Base-by-base conservation (phyloP, 35 echinoderm and acorn worm genomes). In the Nesometra sesokonis region DNA sequence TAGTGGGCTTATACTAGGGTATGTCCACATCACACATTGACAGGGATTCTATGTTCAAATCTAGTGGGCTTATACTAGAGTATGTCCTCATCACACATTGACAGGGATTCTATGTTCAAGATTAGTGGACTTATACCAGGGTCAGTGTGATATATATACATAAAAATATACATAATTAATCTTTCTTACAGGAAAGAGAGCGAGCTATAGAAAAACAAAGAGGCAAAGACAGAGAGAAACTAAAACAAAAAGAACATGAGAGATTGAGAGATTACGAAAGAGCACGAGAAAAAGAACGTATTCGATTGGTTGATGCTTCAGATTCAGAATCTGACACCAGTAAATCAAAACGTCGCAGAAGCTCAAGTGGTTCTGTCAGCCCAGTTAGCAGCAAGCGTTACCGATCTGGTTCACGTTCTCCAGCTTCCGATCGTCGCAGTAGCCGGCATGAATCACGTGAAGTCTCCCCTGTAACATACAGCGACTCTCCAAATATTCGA, bases 251-350 rank as follows among this genome's bases (percentile, higher is more conserved):
- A 77, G 92, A 85, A 29, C 77, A 84, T 15, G 89, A 93, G 17
- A 76, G 95, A 88, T 13, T 94, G 17, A 81, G 92, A 27, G 95
- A 98, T 29, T 98, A 87, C 52, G 95, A 94, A 85, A 91, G 90
- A 39, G 92, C 92, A 21, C 37, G 95, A 31, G 92, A 93, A 32
- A 89, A 88, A 9, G 95, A 98, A 37, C 83, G 92, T 30, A 90
- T 92, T 27, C 80, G 95, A 34, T 80, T 97, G 4, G 79, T 87
- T 34, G 94, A 92, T 19, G 86, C 83, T 82, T 93, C 94, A 19
- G 81, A 67, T 21, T 92, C 89, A 11, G 92, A 93, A 38, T 76
- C 87, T n/a, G 80, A 77, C 32, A 37, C 84, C 0, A 35, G 86
- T 31, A 36, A 84, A 31, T 85, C 92, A 32, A 87, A 86, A 36